Base-by-base conservation (phyloP, 2,113 vertebrate genomes). In the Oncorhynchus gorbuscha region DNA sequence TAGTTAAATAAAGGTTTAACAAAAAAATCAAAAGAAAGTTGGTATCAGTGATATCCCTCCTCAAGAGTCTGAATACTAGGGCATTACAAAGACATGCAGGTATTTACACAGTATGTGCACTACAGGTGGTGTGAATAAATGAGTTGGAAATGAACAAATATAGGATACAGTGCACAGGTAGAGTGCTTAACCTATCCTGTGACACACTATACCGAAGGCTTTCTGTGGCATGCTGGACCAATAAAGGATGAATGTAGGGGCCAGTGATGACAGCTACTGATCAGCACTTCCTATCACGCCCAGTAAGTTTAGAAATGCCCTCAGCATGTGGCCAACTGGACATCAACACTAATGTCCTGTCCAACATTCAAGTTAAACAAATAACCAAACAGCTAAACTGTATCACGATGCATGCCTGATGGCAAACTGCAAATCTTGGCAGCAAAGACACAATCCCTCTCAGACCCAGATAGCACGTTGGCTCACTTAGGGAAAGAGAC, bases 1-100 rank as follows among this genome's bases (percentile, higher is more conserved):
- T 35, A 35, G 32, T 35, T 35, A 35, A 35, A 35, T 35, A 35
- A 35, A 35, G 5, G 32, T 35, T 28, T 28, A 28, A 28, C 26
- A 28, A 28, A 30, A 32, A 4, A 4, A 32, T 32, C 28, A 0
- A 32, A 32, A 35, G 81, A 88, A 76, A 84, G 81, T 82, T 79
- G 12, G 81, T 83, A 74, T 85, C 58, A 32, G 9, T 67, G 26
- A n/a, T 26, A 55, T 67, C 64, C 72, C 4, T 73, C 79, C 76
- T 74, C 69, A 75, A 79, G 49, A 80, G 71, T 78, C 64, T 55
- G 67, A 64, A 83, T 77, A 84, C 76, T 74, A 72, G 81, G 73
- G 69, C 79, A 69, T 78, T 77, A 72, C 30, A 78, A 85, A 69
- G 67, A 35, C 11, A 76, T 78, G 66, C 39, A 45, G 72, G 79